Base-by-base conservation (phyloP, 2,797 vertebrate species). In the Neoniphon sammara region DNA sequence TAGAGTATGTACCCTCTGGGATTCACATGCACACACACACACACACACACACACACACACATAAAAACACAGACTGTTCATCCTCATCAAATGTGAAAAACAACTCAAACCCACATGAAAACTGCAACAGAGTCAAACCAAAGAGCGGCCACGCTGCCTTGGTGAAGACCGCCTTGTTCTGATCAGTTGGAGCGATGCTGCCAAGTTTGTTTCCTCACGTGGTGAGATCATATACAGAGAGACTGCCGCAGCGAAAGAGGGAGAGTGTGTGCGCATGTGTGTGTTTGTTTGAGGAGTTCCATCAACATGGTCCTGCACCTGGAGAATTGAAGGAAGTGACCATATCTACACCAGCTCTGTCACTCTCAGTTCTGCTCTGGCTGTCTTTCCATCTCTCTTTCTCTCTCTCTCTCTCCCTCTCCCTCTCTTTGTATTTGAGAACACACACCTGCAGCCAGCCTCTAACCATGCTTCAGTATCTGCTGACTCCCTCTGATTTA, bases 371-470 rank as follows among this genome's bases (percentile, higher is more conserved):
- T 91, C 89, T 88, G 86, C 82, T 90, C 80, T 88, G 78, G 81
- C 68, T 88, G 88, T 89, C 72, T 63, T 79, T 85, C 80, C 79
- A 62, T 82, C 55, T 74, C 86, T 76, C 47, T 74, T 78, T 79
- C 78, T 78, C 71, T 72, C 78, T 71, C n/a, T 74, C 77, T 83
- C 21, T 67, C 65, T 68, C 61, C 49, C 36, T 12, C 30, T 31
- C n/a, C 27, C 14, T 20, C 34, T 18, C 53, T 60, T 17, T 69
- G 46, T 73, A 81, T 90, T 82, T 85, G 88, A 92, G 91, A 90
- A 88, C 80, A 77, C 87, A 89, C 93, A 94, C 92, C 93, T 94
- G 93, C 92, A 88, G 81, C 88, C 76, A 80, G 81, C 78, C 81
- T 76, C 73, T 76, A 88, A 91, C 89, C 88, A 80, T 83, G 84